Percentiles rank a stretch among this genome's conserved stretches.
These are phyloP conservation scores for Brachypterus glaber DNA, from an alignment of 2,888 invertebrate genomes.

Conservation along the genomic window DNA sequence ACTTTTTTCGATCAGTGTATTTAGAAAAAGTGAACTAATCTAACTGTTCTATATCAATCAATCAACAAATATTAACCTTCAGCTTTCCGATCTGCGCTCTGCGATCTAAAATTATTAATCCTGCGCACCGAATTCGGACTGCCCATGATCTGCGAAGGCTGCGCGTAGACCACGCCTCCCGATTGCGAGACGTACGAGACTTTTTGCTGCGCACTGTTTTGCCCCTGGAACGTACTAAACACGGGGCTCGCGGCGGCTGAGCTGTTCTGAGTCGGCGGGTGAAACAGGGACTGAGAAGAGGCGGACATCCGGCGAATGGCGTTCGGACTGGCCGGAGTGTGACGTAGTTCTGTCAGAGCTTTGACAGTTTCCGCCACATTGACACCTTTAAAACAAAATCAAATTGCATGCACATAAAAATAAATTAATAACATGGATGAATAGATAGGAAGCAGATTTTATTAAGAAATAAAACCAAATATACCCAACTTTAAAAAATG, in stretches of 20 bases:
- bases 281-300: constrained; percentile 33
- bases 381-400: constrained; percentile 42
- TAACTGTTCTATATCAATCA: too few relatives aligned
- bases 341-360: constrained; percentile 73
- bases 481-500: too few relatives aligned
- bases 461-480: too few relatives aligned
- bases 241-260: constrained; percentile 28
- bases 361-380: constrained; percentile 82
- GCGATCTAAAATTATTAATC: constrained; percentile 47
- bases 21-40: too few relatives aligned
- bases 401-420: too few relatives aligned
- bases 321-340: constrained; percentile 79
- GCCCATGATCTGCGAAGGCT: constrained; percentile 43
- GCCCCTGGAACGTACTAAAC: constrained; percentile 36
- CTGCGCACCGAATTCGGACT: constrained; percentile 46
- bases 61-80: constrained; percentile 41
- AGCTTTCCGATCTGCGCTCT: constrained; percentile 51
- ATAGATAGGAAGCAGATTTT: too few relatives aligned
- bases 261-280: constrained; percentile 25
- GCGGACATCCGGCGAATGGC: constrained; percentile 50
- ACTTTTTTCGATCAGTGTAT: too few relatives aligned
- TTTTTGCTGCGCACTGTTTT: not conserved
- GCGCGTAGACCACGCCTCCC: constrained; percentile 44
- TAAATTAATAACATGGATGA: too few relatives aligned
- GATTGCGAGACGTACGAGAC: constrained; percentile 36